Base-by-base conservation (phyloP, 1,140 invertebrate species). In the Amphibalanus amphitrite region DNA sequence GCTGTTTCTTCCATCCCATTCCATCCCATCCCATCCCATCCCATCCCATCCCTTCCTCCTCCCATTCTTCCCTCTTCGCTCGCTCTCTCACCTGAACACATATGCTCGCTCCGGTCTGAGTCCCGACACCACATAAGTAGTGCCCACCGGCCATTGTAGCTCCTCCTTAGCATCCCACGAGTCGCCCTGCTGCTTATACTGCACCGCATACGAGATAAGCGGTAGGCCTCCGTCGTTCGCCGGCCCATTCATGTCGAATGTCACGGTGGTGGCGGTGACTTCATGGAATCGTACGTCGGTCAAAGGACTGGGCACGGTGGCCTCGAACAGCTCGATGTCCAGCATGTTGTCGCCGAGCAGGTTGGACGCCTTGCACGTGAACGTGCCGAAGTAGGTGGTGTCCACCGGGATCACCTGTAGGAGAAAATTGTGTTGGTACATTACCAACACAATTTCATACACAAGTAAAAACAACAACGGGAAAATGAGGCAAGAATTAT, bases 331-430 rank as follows among this genome's bases (percentile, higher is more conserved):
- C 38, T 38, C 38, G 38, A 38, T 38, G 38, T 38, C 38, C 6
- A 38, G 38, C 38, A 38, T 38, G 38, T 17, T 38, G 6, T 38
- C 82, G 3, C 93, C 93, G 40, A 89, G 85, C 28, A 81, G 81
- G 76, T 95, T 95, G 3, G 83, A 86, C 0, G 92, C 92, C 47
- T 88, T 82, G 79, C 93, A 95, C 76, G 87, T 89, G 81, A 94
- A 96, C 28, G 81, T 80, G 0, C 88, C 88, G 79, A 89, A 94
- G 71, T 87, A 86, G 40, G 83, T 79, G 3, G 77, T 78, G 65
- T 88, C 86, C 0, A 82, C 72, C 0, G 90, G 89, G 6, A 80
- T 84, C 0, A 93, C 84, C 79, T 80, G 71, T 65, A 75, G 75
- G 38, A 71, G n/a, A n/a, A n/a, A n/a, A n/a, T n/a, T n/a, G n/a